Evolutionary conservation across 2,888 invertebrate genomes (phyloP).

Genomic region (Pristionchus mayeri): DNA sequence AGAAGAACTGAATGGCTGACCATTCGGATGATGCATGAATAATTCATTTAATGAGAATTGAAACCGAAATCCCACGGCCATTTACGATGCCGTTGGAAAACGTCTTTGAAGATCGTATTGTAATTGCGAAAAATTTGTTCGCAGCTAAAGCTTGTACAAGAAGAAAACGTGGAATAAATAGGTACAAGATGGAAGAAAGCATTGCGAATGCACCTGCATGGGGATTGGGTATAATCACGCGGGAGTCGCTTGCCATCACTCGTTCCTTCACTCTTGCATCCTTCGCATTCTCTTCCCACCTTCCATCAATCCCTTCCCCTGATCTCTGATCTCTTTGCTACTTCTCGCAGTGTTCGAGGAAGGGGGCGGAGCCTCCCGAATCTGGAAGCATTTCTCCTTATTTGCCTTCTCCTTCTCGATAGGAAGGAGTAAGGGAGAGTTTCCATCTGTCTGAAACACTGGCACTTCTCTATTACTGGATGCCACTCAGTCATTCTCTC

Average conservation of each 20-base stretch:
- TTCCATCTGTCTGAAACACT: neutral
- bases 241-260: neutral
- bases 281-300: neutral
- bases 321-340: neutral
- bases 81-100: no score
- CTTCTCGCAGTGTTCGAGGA: neutral
- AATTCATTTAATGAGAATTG: no score
- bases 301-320: neutral
- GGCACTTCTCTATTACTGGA: neutral
- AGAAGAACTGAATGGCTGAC: no score
- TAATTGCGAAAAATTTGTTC: no score
- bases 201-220: neutral
- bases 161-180: no score
- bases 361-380: neutral
- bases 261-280: neutral
- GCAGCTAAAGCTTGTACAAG: no score
- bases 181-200: no score
- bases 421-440: neutral
- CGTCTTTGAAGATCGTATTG: no score
- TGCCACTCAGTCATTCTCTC: no score
- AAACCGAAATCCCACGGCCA: no score
- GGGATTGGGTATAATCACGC: neutral
- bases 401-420: neutral
- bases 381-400: conserved; percentile 5
- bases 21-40: neutral